Evolutionary conservation across 2,888 invertebrate genomes (phyloP).

Genomic region (Tetramorium bicarinatum): DNA sequence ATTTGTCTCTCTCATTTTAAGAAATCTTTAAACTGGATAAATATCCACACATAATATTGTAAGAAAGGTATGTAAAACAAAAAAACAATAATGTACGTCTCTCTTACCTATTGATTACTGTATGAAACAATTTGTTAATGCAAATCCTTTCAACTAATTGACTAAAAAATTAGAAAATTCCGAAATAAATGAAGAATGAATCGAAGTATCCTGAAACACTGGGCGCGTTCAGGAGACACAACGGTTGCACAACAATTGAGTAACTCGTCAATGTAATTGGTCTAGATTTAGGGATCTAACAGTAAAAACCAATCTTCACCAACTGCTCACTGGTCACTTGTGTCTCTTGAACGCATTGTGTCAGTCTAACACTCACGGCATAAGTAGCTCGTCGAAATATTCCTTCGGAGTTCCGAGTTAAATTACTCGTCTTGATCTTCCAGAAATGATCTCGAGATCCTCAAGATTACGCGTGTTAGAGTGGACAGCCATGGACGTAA

Average conservation of each 20-base stretch:
- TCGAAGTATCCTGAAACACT: not conserved
- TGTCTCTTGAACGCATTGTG: too few relatives aligned
- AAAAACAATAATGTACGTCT: not conserved
- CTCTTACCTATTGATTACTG: not conserved
- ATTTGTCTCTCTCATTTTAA: not conserved
- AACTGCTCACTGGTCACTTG: too few relatives aligned
- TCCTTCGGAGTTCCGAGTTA: not conserved
- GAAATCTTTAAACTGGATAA: not conserved
- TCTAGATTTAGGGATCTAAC: too few relatives aligned
- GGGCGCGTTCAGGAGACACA: too few relatives aligned
- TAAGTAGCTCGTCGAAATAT: slow-evolving; percentile 23
- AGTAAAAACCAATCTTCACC: too few relatives aligned
- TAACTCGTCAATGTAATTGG: too few relatives aligned
- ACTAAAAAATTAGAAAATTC: not conserved
- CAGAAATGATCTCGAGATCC: slow-evolving; percentile 48
- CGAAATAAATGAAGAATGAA: not conserved
- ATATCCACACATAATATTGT: slow-evolving; percentile 9
- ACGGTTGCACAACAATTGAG: too few relatives aligned
- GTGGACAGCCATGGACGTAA: slow-evolving; percentile 91
- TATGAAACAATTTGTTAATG: not conserved
- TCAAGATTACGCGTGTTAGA: slow-evolving; percentile 86
- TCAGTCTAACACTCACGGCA: slow-evolving; percentile 29
- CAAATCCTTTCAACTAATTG: slow-evolving; percentile 13
- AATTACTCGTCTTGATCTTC: not conserved
- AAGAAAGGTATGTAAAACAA: slow-evolving; percentile 2